A percentile compares a stretch with the other conserved stretches of the same genome.
phyloP scores from a whole-genome alignment of 2,113 vertebrate species.

The Bubo blakistoni region DNA sequence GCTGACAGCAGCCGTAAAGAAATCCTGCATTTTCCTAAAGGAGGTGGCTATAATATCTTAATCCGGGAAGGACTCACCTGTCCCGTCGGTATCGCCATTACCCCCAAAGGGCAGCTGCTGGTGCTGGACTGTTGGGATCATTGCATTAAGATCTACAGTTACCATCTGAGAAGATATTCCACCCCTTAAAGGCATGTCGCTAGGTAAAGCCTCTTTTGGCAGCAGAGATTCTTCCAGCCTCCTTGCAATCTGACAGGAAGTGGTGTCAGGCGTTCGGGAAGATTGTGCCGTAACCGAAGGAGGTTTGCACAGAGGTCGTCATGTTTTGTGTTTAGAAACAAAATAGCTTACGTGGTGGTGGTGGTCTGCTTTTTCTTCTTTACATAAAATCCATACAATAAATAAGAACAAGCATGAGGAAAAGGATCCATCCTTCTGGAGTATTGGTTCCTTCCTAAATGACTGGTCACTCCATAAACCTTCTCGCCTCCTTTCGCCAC shows the following conservation, averaged over 20 bases:
- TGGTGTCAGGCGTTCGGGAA: neutral
- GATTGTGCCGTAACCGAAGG: neutral
- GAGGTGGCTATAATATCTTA: slow-evolving; percentile 89
- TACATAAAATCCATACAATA: neutral
- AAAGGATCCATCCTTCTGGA: neutral
- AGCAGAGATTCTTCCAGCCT: neutral
- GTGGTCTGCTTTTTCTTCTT: neutral
- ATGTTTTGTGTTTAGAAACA: slow-evolving; percentile 49
- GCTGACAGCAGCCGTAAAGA: slow-evolving; percentile 94
- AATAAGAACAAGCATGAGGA: accelerated
- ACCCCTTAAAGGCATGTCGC: slow-evolving; percentile 64
- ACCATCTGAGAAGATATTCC: slow-evolving; percentile 85
- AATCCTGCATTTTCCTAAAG: slow-evolving; percentile 94
- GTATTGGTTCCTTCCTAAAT: neutral
- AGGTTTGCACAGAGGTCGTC: neutral
- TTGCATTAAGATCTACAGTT: slow-evolving; percentile 96
- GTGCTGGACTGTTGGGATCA: slow-evolving; percentile 98
- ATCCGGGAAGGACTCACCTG: slow-evolving; percentile 92
- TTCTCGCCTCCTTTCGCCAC: neutral
- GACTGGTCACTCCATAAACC: neutral
- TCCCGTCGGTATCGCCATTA: slow-evolving; percentile 90
- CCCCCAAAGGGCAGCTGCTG: slow-evolving; percentile 93
- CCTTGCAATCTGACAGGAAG: accelerated
- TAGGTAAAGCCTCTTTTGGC: neutral
- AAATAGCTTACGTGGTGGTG: slow-evolving; percentile 1